Conservation (phyloP, 2,888 invertebrate species). For the Acanthopleura granulata region DNA sequence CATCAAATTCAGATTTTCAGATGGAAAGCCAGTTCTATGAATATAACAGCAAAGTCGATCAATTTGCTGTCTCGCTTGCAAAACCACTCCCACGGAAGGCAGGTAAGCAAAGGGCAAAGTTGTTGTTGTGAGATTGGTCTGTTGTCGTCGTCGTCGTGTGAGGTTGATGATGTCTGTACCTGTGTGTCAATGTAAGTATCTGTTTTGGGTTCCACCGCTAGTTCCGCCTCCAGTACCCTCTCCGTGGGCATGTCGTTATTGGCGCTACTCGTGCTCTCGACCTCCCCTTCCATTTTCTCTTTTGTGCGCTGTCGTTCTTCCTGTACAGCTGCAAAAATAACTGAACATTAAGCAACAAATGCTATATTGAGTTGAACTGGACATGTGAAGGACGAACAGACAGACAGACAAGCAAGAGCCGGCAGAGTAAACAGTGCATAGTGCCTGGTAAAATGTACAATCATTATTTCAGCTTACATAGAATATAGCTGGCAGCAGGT, state of each 20-base stretch:
- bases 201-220: conserved; percentile 77
- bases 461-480: too few relatives aligned
- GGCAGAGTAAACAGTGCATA: too few relatives aligned
- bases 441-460: too few relatives aligned
- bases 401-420: neutral
- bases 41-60: too few relatives aligned
- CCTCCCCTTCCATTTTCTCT: conserved; percentile 79
- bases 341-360: conserved; percentile 20
- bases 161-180: conserved; percentile 64
- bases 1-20: too few relatives aligned
- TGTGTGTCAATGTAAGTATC: conserved; percentile 74
- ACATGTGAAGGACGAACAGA: conserved; percentile 6
- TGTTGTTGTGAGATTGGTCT: neutral
- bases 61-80: too few relatives aligned
- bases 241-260: conserved; percentile 94
- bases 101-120: neutral
- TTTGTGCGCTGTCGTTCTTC: conserved; percentile 93
- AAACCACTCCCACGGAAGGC: neutral
- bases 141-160: neutral
- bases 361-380: conserved; percentile 18
- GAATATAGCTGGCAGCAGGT: too few relatives aligned
- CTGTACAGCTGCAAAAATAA: conserved; percentile 72
- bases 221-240: conserved; percentile 92
- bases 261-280: conserved; percentile 79
- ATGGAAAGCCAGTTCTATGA: too few relatives aligned